Base-by-base conservation (phyloP, 2,113 vertebrate species). In the Esox niger region DNA sequence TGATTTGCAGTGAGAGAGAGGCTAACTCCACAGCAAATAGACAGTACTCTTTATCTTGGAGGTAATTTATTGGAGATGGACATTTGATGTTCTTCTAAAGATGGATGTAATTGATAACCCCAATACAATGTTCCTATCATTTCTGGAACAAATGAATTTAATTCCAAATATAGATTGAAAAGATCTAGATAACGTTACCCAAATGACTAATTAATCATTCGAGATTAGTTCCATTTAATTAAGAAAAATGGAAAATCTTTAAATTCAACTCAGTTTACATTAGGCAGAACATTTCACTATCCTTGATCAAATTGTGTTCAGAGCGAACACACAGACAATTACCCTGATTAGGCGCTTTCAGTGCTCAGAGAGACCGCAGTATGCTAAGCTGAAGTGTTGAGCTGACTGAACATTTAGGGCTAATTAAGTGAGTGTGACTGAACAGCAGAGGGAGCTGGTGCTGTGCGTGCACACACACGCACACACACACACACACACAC, bases 1-100 rank as follows among this genome's bases (percentile, higher is more conserved):
- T 84, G 81, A 90, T 86, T 83, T 86, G 83, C 78, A 78, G 63
- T 25, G 47, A 75, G 13, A 49, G 15, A 49, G 47, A 49, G 47
- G n/a, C 6, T 20, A 49, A 1, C 47, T 49, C 27, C 9, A 10
- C 15, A 38, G 52, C 74, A 21, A 6, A 70, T 56, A 73, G 38
- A 73, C 31, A 62, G 59, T 21, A 30, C 27, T 31, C 23, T 35
- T 47, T 32, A 21, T 29, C 29, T 32, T 66, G 31, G 59, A n/a
- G n/a, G n/a, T n/a, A n/a, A n/a, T n/a, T n/a, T 25, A 35, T 6
- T 35, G 32, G 7, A 61, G n/a, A 61, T 8, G 23, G 54, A n/a
- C 0, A 30, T 29, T 8, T 9, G 47, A 20, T 17, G 46, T 52
- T 52, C n/a, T 17, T 43, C 15, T n/a, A n/a, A n/a, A 38, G 35